A percentile compares a stretch with the other conserved stretches of the same genome.
Conservation (phyloP, 2,113 vertebrate species). For the Percopsis transmontana region DNA sequence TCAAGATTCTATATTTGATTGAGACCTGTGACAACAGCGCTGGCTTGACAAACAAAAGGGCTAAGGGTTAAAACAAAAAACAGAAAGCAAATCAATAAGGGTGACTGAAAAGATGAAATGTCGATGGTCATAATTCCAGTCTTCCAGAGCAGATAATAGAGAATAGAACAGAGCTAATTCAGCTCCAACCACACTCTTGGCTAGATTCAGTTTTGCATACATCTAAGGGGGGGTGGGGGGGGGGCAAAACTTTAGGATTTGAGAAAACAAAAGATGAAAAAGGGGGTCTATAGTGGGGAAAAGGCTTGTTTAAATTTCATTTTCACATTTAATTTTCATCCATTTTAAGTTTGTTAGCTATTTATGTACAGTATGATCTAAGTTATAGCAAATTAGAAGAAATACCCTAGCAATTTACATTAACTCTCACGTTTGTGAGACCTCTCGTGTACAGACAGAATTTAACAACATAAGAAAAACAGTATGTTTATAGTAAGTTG, state of each 20-base stretch:
- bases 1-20: slow-evolving; percentile 65
- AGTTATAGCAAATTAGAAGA: too few relatives aligned
- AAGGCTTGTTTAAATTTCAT: too few relatives aligned
- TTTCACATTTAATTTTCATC: too few relatives aligned
- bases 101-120: slow-evolving; percentile 65
- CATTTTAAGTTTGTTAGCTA: not conserved
- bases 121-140: slow-evolving; percentile 51
- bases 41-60: slow-evolving; percentile 68
- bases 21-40: slow-evolving; percentile 57
- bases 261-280: slow-evolving; percentile 20
- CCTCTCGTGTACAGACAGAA: too few relatives aligned
- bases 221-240: too few relatives aligned
- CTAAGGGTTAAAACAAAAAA: slow-evolving; percentile 72
- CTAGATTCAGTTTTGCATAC: too few relatives aligned
- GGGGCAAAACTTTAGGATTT: not conserved
- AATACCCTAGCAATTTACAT: too few relatives aligned
- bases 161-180: slow-evolving; percentile 57
- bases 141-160: slow-evolving; percentile 64
- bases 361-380: too few relatives aligned
- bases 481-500: too few relatives aligned
- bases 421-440: too few relatives aligned
- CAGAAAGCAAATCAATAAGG: slow-evolving; percentile 75
- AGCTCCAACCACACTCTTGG: slow-evolving; percentile 25
- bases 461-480: too few relatives aligned
- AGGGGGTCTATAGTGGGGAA: too few relatives aligned